Base-by-base conservation (phyloP, 1,140 invertebrate genomes). In the Aphaenogaster rudis region DNA sequence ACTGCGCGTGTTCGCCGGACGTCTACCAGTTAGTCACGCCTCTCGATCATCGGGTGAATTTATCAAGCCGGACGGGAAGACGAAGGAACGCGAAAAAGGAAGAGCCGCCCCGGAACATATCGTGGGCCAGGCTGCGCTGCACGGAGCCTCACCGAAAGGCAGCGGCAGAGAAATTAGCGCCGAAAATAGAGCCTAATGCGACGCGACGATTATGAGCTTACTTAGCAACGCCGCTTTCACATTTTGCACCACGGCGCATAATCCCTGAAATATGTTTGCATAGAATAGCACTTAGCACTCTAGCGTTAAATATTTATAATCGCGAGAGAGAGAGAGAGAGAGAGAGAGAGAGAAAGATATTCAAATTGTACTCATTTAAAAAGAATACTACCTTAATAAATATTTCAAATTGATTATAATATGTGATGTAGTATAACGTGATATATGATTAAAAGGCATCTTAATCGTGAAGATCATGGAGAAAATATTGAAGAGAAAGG, bases 21-120 rank as follows among this genome's bases (percentile, higher is more conserved):
- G 77, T 59, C 69, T 74, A 77, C 90, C 87, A 86, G 90, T 92
- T 92, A 90, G 91, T 92, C 87, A 92, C 92, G 92, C 91, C 88
- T 92, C 91, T 92, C 92, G 92, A 92, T 92, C 92, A 91, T 90
- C 90, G 88, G 54, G 66, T 82, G 88, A 91, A 92, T 92, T 92
- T 92, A 92, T 92, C 91, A 88, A 90, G 86, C 61, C n/a, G 63
- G 61, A 39, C 81, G 69, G 85, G 36, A n/a, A 79, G 72, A 86
- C 61, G 57, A 21, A 72, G 61, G 42, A 84, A 72, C 17, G 80
- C 13, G 36, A 88, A 85, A 88, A 86, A 88, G 72, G 63, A 71
- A 86, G 45, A 81, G 50, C 21, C 78, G 78, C 36, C 50, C n/a
- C 39, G 79, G 50, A 85, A 77, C 33, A 63, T n/a, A 67, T 59